Conservation (phyloP, 1,140 invertebrate genomes). For the Berghia stephanieae region DNA sequence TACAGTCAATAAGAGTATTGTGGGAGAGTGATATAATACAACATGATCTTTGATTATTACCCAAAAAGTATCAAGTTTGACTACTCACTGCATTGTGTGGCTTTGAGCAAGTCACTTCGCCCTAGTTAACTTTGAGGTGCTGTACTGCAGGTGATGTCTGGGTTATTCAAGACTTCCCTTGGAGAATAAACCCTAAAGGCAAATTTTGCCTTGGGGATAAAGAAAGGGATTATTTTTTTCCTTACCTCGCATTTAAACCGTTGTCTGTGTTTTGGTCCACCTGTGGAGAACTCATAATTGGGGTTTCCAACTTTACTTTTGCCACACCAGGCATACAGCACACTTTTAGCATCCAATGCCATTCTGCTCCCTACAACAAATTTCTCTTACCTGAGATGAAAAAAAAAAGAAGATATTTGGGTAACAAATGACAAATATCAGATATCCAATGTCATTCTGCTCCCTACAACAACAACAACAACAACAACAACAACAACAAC, state of each 20-base stretch:
- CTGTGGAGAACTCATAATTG: slow-evolving; percentile 82
- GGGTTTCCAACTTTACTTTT: slow-evolving; percentile 80
- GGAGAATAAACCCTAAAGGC: not conserved
- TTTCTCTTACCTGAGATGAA: not conserved
- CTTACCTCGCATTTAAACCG: slow-evolving; percentile 87
- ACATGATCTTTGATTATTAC: not conserved
- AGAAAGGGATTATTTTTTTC: not conserved
- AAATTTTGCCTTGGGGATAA: too few relatives aligned
- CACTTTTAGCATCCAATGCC: slow-evolving; percentile 75
- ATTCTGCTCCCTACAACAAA: not conserved
- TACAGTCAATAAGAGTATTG: not conserved
- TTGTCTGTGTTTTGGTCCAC: slow-evolving; percentile 89
- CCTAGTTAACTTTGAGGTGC: too few relatives aligned
- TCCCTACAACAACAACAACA: not conserved
- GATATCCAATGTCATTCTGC: not conserved
- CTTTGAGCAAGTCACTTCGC: too few relatives aligned
- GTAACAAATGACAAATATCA: not conserved
- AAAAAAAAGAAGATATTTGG: not conserved
- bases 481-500: slow-evolving; percentile 12
- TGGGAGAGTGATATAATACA: not conserved
- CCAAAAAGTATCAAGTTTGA: too few relatives aligned
- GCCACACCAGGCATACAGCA: slow-evolving; percentile 87
- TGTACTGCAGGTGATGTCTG: too few relatives aligned
- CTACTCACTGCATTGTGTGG: too few relatives aligned
- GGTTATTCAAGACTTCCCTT: not conserved